phyloP scores from a whole-genome alignment of 2,113 vertebrate species.

The Nerophis ophidion region DNA sequence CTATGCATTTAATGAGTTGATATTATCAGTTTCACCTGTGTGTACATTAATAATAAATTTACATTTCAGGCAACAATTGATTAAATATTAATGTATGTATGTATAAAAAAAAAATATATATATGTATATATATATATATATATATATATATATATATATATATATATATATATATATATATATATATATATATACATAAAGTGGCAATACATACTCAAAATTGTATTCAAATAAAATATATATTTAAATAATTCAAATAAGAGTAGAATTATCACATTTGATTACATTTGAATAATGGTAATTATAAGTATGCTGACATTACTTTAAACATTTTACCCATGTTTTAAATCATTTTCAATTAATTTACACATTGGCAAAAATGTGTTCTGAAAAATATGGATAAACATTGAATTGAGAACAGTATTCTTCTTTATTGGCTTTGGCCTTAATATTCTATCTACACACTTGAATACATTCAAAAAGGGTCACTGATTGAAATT shows the following conservation, averaged over 20 bases:
- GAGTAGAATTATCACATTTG: neutral
- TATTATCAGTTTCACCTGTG: no score
- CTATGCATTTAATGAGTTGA: no score
- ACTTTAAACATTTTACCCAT: neutral
- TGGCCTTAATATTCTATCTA: slow-evolving; percentile 45
- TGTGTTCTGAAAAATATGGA: slow-evolving; percentile 1
- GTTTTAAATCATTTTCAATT: neutral
- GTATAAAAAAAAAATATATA: no score
- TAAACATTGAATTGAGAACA: slow-evolving; percentile 30
- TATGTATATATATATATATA: no score
- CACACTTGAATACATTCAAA: slow-evolving; percentile 34
- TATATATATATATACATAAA: no score
- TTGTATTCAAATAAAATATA: no score
- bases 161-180: no score
- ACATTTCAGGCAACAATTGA: no score
- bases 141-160: no score
- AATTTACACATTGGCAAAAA: neutral
- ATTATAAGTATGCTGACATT: neutral
- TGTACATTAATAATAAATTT: no score
- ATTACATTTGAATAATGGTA: neutral
- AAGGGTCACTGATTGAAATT: slow-evolving; percentile 46
- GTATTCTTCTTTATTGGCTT: slow-evolving; percentile 50
- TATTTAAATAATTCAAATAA: neutral
- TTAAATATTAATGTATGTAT: no score
- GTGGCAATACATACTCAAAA: no score